phyloP scores from a whole-genome alignment of 2,113 vertebrate genomes.

The Aepyceros melampus region DNA sequence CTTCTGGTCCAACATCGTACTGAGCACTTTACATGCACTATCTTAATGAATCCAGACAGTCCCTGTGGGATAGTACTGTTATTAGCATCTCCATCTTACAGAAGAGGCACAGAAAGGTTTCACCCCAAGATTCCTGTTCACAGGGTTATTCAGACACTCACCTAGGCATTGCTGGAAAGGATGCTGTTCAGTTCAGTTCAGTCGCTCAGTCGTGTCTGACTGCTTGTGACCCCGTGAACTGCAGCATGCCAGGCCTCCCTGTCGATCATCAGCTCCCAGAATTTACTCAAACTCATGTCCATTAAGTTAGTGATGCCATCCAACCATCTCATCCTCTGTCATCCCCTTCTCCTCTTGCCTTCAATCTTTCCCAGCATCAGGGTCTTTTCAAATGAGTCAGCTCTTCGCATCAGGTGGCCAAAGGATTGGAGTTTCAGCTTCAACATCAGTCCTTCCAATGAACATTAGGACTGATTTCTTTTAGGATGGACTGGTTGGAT shows the following conservation, averaged over 20 bases:
- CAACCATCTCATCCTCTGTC: neutral
- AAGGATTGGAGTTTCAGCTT: neutral
- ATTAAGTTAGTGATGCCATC: neutral
- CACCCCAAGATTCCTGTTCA: neutral
- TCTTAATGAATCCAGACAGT: neutral
- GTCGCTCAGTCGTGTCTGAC: fast-evolving
- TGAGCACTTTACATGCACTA: neutral
- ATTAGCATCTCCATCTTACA: neutral
- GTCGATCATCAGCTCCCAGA: neutral
- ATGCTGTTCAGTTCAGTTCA: neutral
- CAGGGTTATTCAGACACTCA: neutral
- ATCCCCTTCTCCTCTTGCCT: neutral
- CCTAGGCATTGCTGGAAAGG: neutral
- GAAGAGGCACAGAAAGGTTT: neutral
- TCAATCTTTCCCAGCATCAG: neutral
- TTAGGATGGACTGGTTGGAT: neutral
- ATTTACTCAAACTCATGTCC: neutral
- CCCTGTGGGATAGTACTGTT: neutral
- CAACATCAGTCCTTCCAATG: neutral
- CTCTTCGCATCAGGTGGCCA: neutral
- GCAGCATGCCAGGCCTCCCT: neutral
- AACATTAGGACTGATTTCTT: neutral
- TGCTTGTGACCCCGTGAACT: neutral
- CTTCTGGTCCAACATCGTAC: neutral
- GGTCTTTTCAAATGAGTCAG: neutral